Percentiles rank a stretch among this genome's conserved stretches.
Evolutionary conservation across 2,113 vertebrate genomes (phyloP).

Genomic region (Salvelinus fontinalis): DNA sequence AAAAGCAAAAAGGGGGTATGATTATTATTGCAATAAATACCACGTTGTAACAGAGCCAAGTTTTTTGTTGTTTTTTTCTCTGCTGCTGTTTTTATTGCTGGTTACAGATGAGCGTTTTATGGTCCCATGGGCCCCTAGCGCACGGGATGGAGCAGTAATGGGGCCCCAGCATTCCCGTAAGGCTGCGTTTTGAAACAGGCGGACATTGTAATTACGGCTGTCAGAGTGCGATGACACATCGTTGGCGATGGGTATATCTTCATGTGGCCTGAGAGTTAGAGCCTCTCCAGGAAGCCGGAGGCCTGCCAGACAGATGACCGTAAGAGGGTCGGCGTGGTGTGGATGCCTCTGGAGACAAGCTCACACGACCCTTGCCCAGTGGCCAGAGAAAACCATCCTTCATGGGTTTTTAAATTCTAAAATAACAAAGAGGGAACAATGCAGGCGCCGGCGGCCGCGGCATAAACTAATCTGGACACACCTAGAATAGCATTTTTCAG

Average conservation of each 20-base stretch:
- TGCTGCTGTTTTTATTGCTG: conserved; percentile 57
- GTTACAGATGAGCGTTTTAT: conserved; percentile 69
- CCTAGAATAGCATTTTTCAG: conserved; percentile 44
- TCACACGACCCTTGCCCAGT: conserved; percentile 40
- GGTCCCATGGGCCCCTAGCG: conserved; percentile 40
- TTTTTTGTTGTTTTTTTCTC: conserved; percentile 29
- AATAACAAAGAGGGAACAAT: conserved; percentile 64
- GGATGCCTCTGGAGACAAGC: conserved; percentile 33
- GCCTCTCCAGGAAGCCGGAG: conserved; percentile 31
- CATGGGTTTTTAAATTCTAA: conserved; percentile 44
- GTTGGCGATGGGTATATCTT: conserved; percentile 40
- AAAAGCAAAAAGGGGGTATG: conserved; percentile 58
- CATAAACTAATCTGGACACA: conserved; percentile 53
- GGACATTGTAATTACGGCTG: conserved; percentile 29
- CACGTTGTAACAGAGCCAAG: conserved; percentile 45
- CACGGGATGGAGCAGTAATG: conserved; percentile 22
- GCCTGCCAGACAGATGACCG: conserved; percentile 29
- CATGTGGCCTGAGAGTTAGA: conserved; percentile 43
- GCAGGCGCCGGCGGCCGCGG: conserved; percentile 51
- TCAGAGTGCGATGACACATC: conserved; percentile 45
- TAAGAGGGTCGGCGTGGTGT: conserved; percentile 24
- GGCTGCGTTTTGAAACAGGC: conserved; percentile 14
- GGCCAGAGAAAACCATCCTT: conserved; percentile 54
- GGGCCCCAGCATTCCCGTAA: conserved; percentile 14
- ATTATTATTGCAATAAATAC: conserved; percentile 67